Evolutionary conservation across 2,113 vertebrate species (phyloP).

Genomic region (Manacus vitellinus): DNA sequence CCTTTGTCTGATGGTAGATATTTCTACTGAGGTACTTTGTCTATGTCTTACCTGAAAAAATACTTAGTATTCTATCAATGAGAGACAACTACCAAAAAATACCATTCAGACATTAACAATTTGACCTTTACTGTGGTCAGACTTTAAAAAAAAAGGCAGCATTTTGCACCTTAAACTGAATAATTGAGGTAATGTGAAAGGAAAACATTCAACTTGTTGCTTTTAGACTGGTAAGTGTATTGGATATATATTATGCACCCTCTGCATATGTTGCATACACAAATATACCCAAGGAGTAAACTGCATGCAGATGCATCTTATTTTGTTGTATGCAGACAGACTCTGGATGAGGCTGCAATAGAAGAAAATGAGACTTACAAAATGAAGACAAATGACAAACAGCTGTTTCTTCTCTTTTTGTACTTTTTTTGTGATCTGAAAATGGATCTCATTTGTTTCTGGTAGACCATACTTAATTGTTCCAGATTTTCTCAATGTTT

Average conservation of each 20-base stretch:
- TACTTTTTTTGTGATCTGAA: background rate
- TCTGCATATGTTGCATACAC: background rate
- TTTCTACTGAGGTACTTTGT: background rate
- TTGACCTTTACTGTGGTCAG: background rate
- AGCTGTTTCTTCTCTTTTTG: background rate
- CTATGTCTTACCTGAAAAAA: background rate
- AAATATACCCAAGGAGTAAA: background rate
- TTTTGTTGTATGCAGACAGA: background rate
- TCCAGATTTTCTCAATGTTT: background rate
- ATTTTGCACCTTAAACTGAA: background rate
- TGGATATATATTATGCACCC: rapidly evolving
- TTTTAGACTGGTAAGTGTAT: background rate
- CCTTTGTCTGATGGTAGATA: rapidly evolving
- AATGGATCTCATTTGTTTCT: background rate
- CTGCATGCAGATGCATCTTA: background rate
- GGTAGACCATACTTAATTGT: background rate
- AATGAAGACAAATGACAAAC: background rate
- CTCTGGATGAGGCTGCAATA: background rate
- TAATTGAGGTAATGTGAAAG: background rate
- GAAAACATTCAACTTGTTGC: background rate
- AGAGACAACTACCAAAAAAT: background rate
- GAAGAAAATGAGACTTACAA: background rate
- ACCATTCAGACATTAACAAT: background rate
- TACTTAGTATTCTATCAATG: background rate
- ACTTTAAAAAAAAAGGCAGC: background rate